Base-by-base conservation (phyloP, 2,797 vertebrate genomes). In the Eptatretus atami region DNA sequence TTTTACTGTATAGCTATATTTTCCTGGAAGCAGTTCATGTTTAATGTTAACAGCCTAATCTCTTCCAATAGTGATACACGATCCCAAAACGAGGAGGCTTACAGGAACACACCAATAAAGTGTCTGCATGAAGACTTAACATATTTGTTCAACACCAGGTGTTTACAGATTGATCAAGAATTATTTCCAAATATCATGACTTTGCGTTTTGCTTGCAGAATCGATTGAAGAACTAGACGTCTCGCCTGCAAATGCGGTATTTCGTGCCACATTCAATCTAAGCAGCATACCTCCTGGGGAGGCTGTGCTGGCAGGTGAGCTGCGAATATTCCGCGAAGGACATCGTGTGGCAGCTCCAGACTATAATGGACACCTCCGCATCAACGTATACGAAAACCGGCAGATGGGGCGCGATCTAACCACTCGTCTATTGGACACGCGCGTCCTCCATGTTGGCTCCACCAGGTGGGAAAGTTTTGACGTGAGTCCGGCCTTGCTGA, bases 371-470 rank as follows among this genome's bases (percentile, higher is more conserved):
- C 57, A n/a, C 15, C 57, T 61, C 57, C 79, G 92, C 69, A 92
- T 98, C 77, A 95, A 95, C 67, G 78, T 98, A 73, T 88, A 86
- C 11, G 88, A 98, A 79, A 85, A 94, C 72, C 93, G 88, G 75
- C 76, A 80, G 52, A 79, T 75, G 2, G 74, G 71, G 65, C 73
- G 72, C 64, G 65, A 70, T 9, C 78, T 84, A 67, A 90, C 88
- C 75, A 86, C 80, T 55, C 79, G 86, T 74, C 84, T 96, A 69
- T 76, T 98, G 79, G 92, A 98, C 73, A 94, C 92, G 1, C 80
- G 86, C 69, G 77, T 96, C 54, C 84, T 98, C 70, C 82, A 72
- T 66, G 83, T 88, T 76, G 90, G 95, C 69, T 66, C 76, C 66
- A 83, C 85, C 1, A 76, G 76, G 69, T 98, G 92, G 92, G 90